Percentiles rank a stretch among this genome's conserved stretches.
phyloP scores from a whole-genome alignment of 2,888 invertebrate species.

The Noctua janthina region DNA sequence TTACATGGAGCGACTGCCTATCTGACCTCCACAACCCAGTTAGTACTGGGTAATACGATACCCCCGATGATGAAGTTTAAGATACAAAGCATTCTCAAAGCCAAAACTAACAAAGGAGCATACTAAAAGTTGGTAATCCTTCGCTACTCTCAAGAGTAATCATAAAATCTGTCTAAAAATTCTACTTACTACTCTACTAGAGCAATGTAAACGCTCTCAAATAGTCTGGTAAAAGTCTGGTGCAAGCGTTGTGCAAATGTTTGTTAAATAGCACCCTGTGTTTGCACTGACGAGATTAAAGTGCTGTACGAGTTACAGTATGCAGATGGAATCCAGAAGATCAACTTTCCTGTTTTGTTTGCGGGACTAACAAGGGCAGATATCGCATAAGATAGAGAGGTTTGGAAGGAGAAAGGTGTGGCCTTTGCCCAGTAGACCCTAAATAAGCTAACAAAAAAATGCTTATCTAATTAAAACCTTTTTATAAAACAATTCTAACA shows the following conservation, averaged over 20 bases:
- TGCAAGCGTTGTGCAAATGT: conserved; percentile 22
- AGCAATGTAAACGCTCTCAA: neutral
- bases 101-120: neutral
- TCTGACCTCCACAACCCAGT: no score
- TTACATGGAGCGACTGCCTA: no score
- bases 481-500: no score
- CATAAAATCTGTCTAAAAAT: neutral
- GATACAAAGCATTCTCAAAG: neutral
- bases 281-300: conserved; percentile 45
- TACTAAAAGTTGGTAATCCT: neutral
- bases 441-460: neutral
- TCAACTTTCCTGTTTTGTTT: neutral
- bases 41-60: no score
- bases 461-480: no score
- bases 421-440: neutral
- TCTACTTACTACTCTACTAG: neutral
- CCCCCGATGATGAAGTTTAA: no score
- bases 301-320: conserved; percentile 14
- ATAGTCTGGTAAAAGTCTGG: conserved; percentile 37
- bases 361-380: neutral
- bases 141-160: neutral
- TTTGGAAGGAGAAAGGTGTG: neutral
- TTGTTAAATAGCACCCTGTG: conserved; percentile 21
- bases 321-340: conserved; percentile 22
- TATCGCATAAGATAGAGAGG: neutral